phyloP scores from a whole-genome alignment of 2,113 vertebrate species.

The Panthera uncia region DNA sequence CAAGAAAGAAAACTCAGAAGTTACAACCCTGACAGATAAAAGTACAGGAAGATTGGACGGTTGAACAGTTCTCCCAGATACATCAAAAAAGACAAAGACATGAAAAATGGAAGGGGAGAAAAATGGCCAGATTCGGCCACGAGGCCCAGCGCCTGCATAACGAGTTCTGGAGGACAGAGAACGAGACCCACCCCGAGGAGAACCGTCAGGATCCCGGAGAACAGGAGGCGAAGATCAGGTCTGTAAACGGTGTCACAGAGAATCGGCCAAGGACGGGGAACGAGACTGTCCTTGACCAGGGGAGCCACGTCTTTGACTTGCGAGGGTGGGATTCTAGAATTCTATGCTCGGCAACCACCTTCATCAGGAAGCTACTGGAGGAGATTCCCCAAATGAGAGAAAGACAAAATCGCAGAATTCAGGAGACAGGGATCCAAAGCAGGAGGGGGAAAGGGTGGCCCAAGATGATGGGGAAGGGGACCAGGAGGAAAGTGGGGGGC shows the following conservation, averaged over 20 bases:
- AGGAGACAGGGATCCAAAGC: neutral
- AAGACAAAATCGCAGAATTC: neutral
- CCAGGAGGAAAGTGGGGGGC: neutral
- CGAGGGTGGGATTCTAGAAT: neutral
- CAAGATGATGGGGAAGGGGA: neutral
- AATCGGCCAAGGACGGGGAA: neutral
- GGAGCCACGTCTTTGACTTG: neutral
- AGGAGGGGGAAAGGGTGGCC: neutral
- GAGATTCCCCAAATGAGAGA: neutral
- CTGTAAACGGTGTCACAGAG: neutral
- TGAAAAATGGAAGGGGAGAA: neutral
- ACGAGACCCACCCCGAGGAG: neutral
- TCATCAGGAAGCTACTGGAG: neutral
- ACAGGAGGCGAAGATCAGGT: neutral
- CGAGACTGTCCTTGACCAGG: fast-evolving
- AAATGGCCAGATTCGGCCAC: neutral
- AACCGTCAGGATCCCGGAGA: neutral
- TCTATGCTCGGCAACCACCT: neutral
- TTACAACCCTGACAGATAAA: neutral
- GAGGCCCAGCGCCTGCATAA: neutral
- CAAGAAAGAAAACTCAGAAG: constrained; percentile 9
- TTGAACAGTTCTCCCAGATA: neutral
- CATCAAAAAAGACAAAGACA: neutral
- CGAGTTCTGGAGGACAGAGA: neutral
- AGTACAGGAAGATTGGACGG: neutral